Percentiles rank a stretch among this genome's conserved stretches.
These are phyloP conservation scores for Gobio gobio DNA, from an alignment of 2,113 vertebrate species.

Conservation along the genomic window DNA sequence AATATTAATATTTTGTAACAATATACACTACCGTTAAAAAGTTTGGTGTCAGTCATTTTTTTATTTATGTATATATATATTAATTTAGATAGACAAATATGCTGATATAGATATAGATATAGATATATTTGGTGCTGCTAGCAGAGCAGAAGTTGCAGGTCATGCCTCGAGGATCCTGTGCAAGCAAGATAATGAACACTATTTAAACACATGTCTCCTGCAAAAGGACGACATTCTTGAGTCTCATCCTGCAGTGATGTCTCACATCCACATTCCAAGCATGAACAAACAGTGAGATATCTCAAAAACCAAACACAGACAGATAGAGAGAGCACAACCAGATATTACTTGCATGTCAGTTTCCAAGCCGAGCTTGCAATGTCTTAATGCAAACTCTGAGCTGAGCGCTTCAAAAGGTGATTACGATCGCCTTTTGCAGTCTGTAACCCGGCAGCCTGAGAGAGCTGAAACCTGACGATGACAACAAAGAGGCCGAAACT, in stretches of 20 bases:
- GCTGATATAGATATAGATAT: no score
- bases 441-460: conserved; percentile 5
- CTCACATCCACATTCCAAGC: conserved; percentile 30
- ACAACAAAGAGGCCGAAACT: conserved; percentile 20
- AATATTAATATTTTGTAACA: no score
- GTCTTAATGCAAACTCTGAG: conserved; percentile 25
- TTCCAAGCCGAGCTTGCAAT: neutral
- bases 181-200: conserved; percentile 18
- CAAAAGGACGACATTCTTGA: conserved; percentile 2
- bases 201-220: conserved; percentile 8
- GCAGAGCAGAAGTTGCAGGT: neutral
- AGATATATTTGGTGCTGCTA: neutral
- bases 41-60: no score
- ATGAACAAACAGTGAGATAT: conserved; percentile 14
- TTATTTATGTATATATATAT: no score
- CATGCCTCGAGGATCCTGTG: conserved; percentile 28
- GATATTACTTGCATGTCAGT: conserved; percentile 19
- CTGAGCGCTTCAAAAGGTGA: neutral
- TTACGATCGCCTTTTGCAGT: conserved; percentile 28
- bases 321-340: neutral
- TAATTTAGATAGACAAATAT: no score
- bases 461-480: conserved; percentile 13
- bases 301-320: neutral
- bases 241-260: conserved; percentile 13
- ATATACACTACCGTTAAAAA: no score